Conservation (phyloP, 2,888 invertebrate species). For the Lissonota sp. region DNA sequence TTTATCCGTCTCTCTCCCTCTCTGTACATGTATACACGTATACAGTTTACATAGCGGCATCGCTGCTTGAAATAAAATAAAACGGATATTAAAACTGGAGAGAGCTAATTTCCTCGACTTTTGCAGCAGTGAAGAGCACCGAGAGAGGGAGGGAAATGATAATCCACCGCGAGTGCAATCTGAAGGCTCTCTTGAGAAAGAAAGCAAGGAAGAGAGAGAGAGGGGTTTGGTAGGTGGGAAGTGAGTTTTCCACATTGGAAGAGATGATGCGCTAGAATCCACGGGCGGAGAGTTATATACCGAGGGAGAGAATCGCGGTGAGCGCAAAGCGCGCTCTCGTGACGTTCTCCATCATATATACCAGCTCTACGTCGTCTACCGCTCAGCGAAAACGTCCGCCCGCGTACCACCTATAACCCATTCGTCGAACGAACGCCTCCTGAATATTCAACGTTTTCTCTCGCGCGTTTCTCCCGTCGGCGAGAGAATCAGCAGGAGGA, state of each 20-base stretch:
- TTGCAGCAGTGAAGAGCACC: slow-evolving; percentile 32
- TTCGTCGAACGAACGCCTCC: slow-evolving; percentile 75
- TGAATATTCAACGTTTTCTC: slow-evolving; percentile 77
- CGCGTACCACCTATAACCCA: slow-evolving; percentile 72
- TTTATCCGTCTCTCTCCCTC: not conserved
- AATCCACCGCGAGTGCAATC: slow-evolving; percentile 57
- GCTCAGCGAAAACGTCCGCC: slow-evolving; percentile 53
- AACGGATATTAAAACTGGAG: slow-evolving; percentile 80
- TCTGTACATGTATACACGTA: slow-evolving; percentile 15
- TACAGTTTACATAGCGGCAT: slow-evolving; percentile 7
- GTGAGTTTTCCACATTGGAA: slow-evolving; percentile 47
- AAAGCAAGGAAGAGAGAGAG: not conserved
- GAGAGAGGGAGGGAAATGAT: slow-evolving; percentile 37
- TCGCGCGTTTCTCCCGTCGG: slow-evolving; percentile 53
- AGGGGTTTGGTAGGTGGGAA: slow-evolving; percentile 12
- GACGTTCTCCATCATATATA: slow-evolving; percentile 56
- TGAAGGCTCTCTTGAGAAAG: slow-evolving; percentile 14
- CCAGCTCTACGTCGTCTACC: slow-evolving; percentile 48
- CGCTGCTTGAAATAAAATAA: slow-evolving; percentile 75
- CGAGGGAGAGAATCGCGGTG: slow-evolving; percentile 4
- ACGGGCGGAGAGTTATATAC: slow-evolving; percentile 26
- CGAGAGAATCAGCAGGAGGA: slow-evolving; percentile 60
- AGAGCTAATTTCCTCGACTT: slow-evolving; percentile 78
- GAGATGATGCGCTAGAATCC: slow-evolving; percentile 38
- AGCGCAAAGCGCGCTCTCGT: slow-evolving; percentile 21